phyloP scores from a whole-genome alignment of 64 coral and sea anemone species.

The Actinia tenebrosa region DNA sequence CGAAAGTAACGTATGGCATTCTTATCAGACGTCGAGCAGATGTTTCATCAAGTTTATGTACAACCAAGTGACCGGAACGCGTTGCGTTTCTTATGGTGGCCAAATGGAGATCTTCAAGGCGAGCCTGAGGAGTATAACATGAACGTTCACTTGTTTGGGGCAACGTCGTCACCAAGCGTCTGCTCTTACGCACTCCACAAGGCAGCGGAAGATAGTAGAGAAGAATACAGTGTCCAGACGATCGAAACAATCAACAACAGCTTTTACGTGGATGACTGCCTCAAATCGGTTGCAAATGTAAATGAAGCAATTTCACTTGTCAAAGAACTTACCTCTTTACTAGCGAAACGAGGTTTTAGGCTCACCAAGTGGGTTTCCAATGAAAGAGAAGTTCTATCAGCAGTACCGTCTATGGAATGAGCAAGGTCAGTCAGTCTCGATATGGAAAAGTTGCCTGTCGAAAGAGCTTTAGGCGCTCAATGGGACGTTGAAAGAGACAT shows the following conservation, averaged over 20 bases:
- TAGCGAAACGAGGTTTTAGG: conserved; percentile 3
- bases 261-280: conserved; percentile 26
- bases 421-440: conserved; percentile 19
- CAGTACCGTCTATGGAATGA: neutral
- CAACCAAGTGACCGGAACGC: conserved; percentile 19
- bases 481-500: conserved; percentile 21
- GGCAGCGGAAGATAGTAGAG: conserved; percentile 6
- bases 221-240: neutral
- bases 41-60: conserved; percentile 44
- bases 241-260: neutral
- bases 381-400: neutral
- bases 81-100: conserved; percentile 40
- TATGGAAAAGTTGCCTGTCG: conserved; percentile 14
- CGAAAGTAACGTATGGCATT: no score
- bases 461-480: neutral
- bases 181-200: neutral
- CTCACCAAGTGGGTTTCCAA: conserved; percentile 23
- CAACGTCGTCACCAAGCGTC: conserved; percentile 33
- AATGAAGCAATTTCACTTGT: neutral
- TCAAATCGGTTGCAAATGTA: neutral
- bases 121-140: conserved; percentile 24
- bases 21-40: conserved; percentile 19
- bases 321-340: neutral
- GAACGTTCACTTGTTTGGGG: conserved; percentile 30
- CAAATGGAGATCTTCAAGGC: neutral